These are phyloP conservation scores for Trachythela sp. DNA, from an alignment of 64 coral and sea anemone species.

Conservation along the genomic window DNA sequence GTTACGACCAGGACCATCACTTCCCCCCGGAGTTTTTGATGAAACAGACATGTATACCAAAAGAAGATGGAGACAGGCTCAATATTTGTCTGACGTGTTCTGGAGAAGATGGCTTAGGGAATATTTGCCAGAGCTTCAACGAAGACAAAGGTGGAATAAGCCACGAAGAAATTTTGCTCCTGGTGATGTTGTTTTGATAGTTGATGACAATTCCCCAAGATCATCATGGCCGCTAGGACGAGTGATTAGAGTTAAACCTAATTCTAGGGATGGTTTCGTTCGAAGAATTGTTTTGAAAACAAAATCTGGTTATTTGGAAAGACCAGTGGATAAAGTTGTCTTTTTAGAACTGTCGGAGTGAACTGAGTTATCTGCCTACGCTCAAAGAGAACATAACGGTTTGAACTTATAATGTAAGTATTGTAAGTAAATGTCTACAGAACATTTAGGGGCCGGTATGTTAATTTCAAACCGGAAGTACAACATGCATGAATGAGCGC, in stretches of 20 bases:
- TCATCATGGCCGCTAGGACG: too few relatives aligned
- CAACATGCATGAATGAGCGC: too few relatives aligned
- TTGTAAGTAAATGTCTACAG: too few relatives aligned
- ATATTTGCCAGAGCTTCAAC: background rate
- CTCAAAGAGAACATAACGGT: background rate
- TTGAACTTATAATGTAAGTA: too few relatives aligned
- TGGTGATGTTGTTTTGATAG: background rate
- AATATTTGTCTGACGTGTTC: background rate
- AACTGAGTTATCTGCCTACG: background rate
- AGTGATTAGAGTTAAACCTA: background rate
- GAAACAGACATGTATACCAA: background rate
- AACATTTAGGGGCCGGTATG: too few relatives aligned
- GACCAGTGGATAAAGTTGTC: background rate
- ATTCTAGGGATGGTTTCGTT: background rate
- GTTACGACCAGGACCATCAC: too few relatives aligned
- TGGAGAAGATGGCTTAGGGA: background rate
- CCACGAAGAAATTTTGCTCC: background rate
- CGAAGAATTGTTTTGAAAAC: background rate
- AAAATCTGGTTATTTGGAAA: background rate
- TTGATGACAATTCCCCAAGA: too few relatives aligned
- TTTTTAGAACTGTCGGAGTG: background rate
- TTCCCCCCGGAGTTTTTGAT: background rate
- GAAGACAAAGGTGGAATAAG: background rate
- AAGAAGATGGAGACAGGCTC: background rate
- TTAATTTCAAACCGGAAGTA: too few relatives aligned